Conservation (phyloP, 1,140 invertebrate genomes). For the Thalassaphorura encarpata region DNA sequence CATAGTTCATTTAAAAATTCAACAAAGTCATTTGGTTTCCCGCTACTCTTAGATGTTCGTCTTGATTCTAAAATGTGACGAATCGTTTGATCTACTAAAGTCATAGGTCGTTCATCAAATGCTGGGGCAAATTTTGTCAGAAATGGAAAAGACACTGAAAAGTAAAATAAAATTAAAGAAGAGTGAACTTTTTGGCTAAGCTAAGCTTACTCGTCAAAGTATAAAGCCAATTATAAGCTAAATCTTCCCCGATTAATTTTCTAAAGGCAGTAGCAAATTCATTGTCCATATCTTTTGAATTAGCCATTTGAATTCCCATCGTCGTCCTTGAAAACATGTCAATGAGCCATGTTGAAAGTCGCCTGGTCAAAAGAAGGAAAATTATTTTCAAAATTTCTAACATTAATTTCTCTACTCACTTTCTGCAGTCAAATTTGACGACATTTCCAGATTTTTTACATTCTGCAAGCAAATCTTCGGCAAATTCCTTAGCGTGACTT, state of each 20-base stretch:
- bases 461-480: conserved; percentile 5
- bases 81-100: conserved; percentile 17
- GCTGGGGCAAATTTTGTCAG: conserved; percentile 14
- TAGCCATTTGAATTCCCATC: conserved; percentile 17
- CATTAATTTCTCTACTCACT: conserved; percentile 5
- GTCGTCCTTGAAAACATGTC: conserved; percentile 24
- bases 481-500: conserved; percentile 7
- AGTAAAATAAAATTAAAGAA: background rate
- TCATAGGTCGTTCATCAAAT: conserved; percentile 12
- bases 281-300: conserved; percentile 20
- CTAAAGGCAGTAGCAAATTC: conserved; percentile 20
- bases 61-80: conserved; percentile 8
- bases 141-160: conserved; percentile 24
- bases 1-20: conserved; percentile 17
- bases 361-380: conserved; percentile 7
- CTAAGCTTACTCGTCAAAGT: conserved; percentile 18
- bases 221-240: background rate
- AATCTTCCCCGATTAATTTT: conserved; percentile 21
- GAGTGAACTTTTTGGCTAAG: background rate
- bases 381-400: background rate
- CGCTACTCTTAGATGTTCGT: background rate
- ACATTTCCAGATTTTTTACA: conserved; percentile 1
- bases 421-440: conserved; percentile 22
- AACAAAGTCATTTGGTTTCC: conserved; percentile 8
- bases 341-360: conserved; percentile 19